These are phyloP conservation scores for Hybos culiciformis DNA, from an alignment of 2,888 invertebrate genomes.

Conservation along the genomic window DNA sequence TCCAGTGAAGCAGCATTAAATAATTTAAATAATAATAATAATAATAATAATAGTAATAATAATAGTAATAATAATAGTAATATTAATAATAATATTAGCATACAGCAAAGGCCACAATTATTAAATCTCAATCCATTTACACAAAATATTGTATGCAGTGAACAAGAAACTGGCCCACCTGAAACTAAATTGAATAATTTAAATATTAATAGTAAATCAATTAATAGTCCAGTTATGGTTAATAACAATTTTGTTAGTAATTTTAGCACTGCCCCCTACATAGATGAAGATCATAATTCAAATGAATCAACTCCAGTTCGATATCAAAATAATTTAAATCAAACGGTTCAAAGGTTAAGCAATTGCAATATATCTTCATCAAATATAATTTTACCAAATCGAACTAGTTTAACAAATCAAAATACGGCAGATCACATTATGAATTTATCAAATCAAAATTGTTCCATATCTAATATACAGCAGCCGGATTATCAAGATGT, in stretches of 20 bases:
- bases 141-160: conserved; percentile 16
- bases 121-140: conserved; percentile 14
- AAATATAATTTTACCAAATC: conserved; percentile 9
- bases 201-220: conserved; percentile 1
- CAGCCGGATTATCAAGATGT: neutral
- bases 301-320: conserved; percentile 1
- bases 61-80: neutral
- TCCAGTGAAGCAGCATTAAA: neutral
- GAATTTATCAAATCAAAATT: conserved; percentile 5
- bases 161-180: conserved; percentile 12
- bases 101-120: conserved; percentile 1
- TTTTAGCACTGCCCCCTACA: conserved; percentile 9
- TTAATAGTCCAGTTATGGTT: conserved; percentile 6
- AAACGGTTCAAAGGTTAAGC: neutral
- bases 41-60: neutral
- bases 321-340: conserved; percentile 3
- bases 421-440: no score
- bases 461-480: conserved; percentile 8
- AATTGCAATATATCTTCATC: conserved; percentile 12
- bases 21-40: neutral
- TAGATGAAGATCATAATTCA: conserved; percentile 9
- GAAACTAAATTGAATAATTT: conserved; percentile 15
- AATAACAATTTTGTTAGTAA: conserved; percentile 15
- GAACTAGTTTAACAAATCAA: conserved; percentile 5
- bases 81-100: neutral